Base-by-base conservation (phyloP, 1,140 invertebrate genomes). In the Ridgeia piscesae region DNA sequence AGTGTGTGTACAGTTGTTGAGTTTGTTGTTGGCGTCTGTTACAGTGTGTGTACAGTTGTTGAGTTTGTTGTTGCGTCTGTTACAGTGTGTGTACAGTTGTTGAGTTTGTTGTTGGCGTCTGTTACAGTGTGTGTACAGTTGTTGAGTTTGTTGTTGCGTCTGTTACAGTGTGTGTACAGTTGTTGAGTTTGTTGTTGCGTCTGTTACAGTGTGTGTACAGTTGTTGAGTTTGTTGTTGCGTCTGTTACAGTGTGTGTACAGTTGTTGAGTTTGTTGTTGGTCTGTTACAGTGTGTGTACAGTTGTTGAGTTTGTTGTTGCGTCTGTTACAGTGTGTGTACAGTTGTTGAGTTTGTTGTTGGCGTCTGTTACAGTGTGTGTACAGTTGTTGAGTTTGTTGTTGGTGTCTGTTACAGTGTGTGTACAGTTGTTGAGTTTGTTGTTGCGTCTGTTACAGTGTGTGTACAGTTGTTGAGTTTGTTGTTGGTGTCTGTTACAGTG, bases 11-110 rank as follows among this genome's bases (percentile, higher is more conserved):
- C 58, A 31, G 27, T 17, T 77, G 17, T 77, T 77, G 58, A 77
- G 6, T 4, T 31, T 14, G 8, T 77, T 31, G 14, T 77, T 77
- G n/a, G 58, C 58, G 27, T 77, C 17, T 77, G 34, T n/a, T 35
- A 89, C 33, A 91, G 50, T 58, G 50, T 91, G 88, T 58, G 89
- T 31, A 91, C 89, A 0, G 50, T 90, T n/a, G n/a, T n/a, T n/a
- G n/a, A n/a, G n/a, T n/a, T n/a, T n/a, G n/a, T n/a, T n/a, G n/a
- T n/a, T n/a, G n/a, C n/a, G n/a, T n/a, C n/a, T n/a, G n/a, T n/a
- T n/a, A n/a, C n/a, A n/a, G 11, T 42, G 11, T 42, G 2, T 77
- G 58, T 77, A 77, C 58, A 31, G 27, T 17, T 77, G 17, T 77
- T 77, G 58, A 77, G 6, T 4, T 31, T 14, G 8, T 77, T 31